Conservation (phyloP, 1,140 invertebrate genomes). For the Ctenoplectra terminalis region DNA sequence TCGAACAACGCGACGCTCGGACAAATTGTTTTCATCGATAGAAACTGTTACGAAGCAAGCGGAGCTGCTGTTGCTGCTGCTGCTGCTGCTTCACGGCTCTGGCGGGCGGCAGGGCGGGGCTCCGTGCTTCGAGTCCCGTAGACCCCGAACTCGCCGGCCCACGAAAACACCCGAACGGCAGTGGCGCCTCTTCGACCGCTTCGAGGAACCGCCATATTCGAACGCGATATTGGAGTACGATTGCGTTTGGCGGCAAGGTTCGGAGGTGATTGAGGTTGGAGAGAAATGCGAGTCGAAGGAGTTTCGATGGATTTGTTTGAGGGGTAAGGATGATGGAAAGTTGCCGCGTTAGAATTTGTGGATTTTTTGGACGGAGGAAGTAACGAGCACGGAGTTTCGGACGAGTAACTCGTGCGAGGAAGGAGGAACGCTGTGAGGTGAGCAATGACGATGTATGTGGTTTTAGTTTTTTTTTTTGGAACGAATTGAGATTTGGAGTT, state of each 20-base stretch:
- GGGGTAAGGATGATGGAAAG: too few species aligned
- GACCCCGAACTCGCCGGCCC: conserved; percentile 68
- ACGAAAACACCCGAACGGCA: conserved; percentile 56
- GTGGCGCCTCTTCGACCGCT: conserved; percentile 22
- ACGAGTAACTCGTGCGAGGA: too few species aligned
- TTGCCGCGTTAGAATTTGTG: neutral
- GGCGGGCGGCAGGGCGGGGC: conserved; percentile 77
- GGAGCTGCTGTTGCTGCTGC: conserved; percentile 60
- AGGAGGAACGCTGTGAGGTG: neutral
- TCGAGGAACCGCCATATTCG: conserved; percentile 20
- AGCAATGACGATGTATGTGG: neutral
- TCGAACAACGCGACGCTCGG: conserved; percentile 39
- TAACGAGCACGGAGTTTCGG: too few species aligned
- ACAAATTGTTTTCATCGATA: conserved; percentile 66
- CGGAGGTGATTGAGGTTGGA: neutral
- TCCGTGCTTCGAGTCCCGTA: conserved; percentile 73
- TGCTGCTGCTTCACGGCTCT: conserved; percentile 68
- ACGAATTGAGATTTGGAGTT: neutral
- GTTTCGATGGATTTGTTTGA: neutral
- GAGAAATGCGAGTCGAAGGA: neutral
- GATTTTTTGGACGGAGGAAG: too few species aligned
- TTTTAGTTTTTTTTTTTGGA: neutral
- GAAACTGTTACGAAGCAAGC: conserved; percentile 57
- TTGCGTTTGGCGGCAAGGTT: neutral
- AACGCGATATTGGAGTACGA: neutral